Evolutionary conservation across 2,113 vertebrate genomes (phyloP).

Genomic region (Acanthochromis polyacanthus): DNA sequence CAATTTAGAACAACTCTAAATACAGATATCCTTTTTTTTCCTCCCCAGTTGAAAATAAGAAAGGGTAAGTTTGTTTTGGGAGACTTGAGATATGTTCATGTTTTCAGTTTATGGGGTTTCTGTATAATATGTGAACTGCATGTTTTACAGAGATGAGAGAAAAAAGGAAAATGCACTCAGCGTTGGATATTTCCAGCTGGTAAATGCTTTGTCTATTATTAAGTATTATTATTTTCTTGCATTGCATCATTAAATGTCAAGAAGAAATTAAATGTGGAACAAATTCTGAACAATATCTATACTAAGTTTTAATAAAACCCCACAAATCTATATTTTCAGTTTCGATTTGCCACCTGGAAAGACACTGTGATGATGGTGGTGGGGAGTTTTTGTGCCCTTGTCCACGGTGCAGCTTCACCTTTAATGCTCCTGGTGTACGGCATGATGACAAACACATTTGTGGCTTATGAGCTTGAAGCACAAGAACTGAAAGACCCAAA

Average conservation of each 20-base stretch:
- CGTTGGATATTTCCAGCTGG: slow-evolving; percentile 95
- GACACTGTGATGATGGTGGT: slow-evolving; percentile 91
- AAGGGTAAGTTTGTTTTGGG: slow-evolving; percentile 53
- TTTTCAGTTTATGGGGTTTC: no score
- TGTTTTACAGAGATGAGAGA: slow-evolving; percentile 64
- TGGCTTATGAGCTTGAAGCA: slow-evolving; percentile 94
- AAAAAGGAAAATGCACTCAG: slow-evolving; percentile 71
- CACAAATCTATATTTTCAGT: slow-evolving; percentile 78
- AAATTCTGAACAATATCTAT: no score
- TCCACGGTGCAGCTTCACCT: slow-evolving; percentile 93
- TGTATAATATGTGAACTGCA: background rate
- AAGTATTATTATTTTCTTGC: slow-evolving; percentile 34
- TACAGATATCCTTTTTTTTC: background rate
- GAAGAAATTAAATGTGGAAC: no score
- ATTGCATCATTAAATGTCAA: no score
- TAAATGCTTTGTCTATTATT: slow-evolving; percentile 80
- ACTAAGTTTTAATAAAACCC: no score
- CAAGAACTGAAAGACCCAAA: slow-evolving; percentile 88
- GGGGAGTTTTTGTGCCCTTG: slow-evolving; percentile 89
- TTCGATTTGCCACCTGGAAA: slow-evolving; percentile 88
- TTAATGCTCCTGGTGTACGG: slow-evolving; percentile 93
- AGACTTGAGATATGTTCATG: background rate
- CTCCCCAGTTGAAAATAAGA: slow-evolving; percentile 17
- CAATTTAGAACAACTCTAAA: background rate
- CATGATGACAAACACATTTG: slow-evolving; percentile 94